A percentile compares a stretch with the other conserved stretches of the same genome.
These are phyloP conservation scores for Actinia tenebrosa DNA, from an alignment of 64 coral and sea anemone species.

Conservation along the genomic window DNA sequence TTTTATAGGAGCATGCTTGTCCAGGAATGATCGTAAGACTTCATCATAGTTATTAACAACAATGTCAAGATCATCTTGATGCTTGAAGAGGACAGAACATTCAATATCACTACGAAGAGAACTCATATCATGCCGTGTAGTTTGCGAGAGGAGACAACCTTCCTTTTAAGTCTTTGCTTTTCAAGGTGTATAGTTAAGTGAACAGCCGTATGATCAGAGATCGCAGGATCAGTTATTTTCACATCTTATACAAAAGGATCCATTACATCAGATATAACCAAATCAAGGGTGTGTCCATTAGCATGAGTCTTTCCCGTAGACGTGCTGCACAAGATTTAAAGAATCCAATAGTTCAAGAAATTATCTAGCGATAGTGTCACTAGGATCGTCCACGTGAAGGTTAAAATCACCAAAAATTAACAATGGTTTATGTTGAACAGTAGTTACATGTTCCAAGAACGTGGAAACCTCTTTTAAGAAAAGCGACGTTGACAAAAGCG, in stretches of 20 bases:
- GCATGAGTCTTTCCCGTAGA: neutral
- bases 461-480: neutral
- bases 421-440: conserved; percentile 9
- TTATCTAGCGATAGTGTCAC: neutral
- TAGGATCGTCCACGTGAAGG: neutral
- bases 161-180: neutral
- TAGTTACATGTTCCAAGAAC: neutral
- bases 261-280: neutral
- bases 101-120: neutral
- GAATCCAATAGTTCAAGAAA: neutral
- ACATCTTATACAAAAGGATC: neutral
- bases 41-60: neutral
- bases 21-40: neutral
- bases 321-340: neutral
- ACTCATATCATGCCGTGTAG: neutral
- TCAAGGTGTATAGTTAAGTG: neutral
- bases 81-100: neutral
- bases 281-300: neutral
- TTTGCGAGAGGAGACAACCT: neutral
- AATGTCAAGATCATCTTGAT: neutral
- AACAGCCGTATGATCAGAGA: neutral
- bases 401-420: neutral
- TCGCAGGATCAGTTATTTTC: neutral
- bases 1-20: neutral
- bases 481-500: neutral